These are phyloP conservation scores for Rhopalosiphum padi DNA, from an alignment of 1,140 invertebrate species.

Conservation along the genomic window DNA sequence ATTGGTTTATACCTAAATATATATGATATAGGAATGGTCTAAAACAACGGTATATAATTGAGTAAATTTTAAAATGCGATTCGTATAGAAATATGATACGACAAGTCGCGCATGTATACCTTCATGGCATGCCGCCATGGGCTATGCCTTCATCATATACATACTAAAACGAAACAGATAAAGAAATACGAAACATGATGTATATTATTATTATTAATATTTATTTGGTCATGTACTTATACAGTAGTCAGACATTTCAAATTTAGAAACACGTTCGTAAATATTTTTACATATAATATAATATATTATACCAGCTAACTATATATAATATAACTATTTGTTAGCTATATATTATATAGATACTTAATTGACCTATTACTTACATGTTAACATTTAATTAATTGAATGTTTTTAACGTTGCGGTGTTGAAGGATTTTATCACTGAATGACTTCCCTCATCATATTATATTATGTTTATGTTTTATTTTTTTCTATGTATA, in stretches of 20 bases:
- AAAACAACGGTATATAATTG: background rate
- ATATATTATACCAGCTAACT: too few relatives aligned
- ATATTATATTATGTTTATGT: too few relatives aligned
- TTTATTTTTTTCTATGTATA: too few relatives aligned
- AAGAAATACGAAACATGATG: background rate
- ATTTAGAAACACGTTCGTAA: background rate
- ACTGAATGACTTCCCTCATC: too few relatives aligned
- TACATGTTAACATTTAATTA: too few relatives aligned
- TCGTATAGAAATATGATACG: background rate
- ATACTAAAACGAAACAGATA: conserved; percentile 3
- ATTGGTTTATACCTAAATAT: background rate
- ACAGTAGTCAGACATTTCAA: background rate
- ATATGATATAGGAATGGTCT: background rate
- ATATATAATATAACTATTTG: too few relatives aligned
- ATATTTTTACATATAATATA: background rate
- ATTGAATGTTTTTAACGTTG: too few relatives aligned
- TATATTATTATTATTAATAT: conserved; percentile 20
- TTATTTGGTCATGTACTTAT: conserved; percentile 6
- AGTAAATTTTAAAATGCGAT: background rate
- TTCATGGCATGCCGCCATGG: background rate
- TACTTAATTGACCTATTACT: too few relatives aligned
- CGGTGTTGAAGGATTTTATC: too few relatives aligned
- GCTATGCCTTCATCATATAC: background rate
- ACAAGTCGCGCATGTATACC: background rate
- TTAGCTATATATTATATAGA: too few relatives aligned